Conservation (phyloP, 2,113 vertebrate genomes). For the Hypocryptadius cinnamomeus region DNA sequence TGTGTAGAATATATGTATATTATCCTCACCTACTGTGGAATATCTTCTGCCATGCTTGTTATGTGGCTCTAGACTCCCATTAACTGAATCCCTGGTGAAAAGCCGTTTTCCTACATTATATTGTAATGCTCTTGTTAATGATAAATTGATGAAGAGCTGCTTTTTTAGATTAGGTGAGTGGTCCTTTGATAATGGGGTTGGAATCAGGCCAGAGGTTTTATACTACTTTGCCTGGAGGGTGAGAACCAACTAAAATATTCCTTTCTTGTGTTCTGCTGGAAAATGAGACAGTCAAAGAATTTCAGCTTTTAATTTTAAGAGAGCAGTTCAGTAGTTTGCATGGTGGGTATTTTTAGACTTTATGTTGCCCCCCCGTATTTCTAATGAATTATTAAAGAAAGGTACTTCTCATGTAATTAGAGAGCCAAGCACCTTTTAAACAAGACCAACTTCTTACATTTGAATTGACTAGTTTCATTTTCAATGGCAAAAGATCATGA, state of each 20-base stretch:
- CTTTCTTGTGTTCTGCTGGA: slow-evolving; percentile 58
- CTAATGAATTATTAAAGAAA: slow-evolving; percentile 65
- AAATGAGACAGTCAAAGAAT: slow-evolving; percentile 61
- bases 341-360: slow-evolving; percentile 52
- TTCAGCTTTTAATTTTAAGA: slow-evolving; percentile 67
- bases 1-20: slow-evolving; percentile 53
- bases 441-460: slow-evolving; percentile 31
- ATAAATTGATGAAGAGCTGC: slow-evolving; percentile 90
- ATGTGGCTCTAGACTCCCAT: slow-evolving; percentile 75
- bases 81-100: slow-evolving; percentile 78
- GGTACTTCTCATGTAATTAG: slow-evolving; percentile 61
- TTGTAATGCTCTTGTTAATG: slow-evolving; percentile 88
- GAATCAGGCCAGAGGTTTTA: slow-evolving; percentile 80
- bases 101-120: slow-evolving; percentile 76
- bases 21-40: slow-evolving; percentile 67
- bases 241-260: slow-evolving; percentile 79
- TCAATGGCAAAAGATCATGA: slow-evolving; percentile 47
- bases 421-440: slow-evolving; percentile 51
- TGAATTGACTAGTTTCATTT: slow-evolving; percentile 39
- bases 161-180: slow-evolving; percentile 84
- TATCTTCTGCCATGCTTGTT: slow-evolving; percentile 68
- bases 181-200: slow-evolving; percentile 86
- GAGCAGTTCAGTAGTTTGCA: slow-evolving; percentile 8
- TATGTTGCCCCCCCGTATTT: not conserved
- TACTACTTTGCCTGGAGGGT: slow-evolving; percentile 76